Conservation (phyloP, 2,113 vertebrate species). For the Podarcis raffonei region DNA sequence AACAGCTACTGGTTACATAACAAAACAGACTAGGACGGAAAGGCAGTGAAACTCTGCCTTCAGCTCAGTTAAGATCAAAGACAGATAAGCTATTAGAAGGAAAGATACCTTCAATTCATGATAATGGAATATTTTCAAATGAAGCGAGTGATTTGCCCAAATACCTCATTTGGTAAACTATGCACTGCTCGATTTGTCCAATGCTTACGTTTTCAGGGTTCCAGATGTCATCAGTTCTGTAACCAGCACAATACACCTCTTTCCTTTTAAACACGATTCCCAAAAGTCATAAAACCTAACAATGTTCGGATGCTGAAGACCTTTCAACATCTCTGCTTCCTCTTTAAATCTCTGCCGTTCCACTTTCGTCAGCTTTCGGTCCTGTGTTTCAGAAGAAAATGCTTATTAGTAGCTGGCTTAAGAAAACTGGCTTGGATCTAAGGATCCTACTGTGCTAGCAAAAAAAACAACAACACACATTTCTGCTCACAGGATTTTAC, state of each 20-base stretch:
- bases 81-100: not conserved
- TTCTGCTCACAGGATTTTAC: not conserved
- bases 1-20: not conserved
- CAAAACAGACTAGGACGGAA: not conserved
- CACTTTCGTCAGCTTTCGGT: conserved; percentile 92
- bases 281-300: conserved; percentile 98
- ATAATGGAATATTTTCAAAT: conserved; percentile 35
- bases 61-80: not conserved
- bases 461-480: not conserved
- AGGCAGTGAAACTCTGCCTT: not conserved
- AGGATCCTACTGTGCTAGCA: not conserved
- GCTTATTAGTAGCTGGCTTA: not conserved
- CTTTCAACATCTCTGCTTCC: conserved; percentile 97
- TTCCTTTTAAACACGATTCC: conserved; percentile 94
- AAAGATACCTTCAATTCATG: not conserved
- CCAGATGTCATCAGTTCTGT: conserved; percentile 98
- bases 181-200: not conserved
- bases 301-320: conserved; percentile 96
- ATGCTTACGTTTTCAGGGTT: conserved; percentile 95
- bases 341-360: conserved; percentile 97
- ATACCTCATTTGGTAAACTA: conserved; percentile 51
- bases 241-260: conserved; percentile 94
- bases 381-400: conserved; percentile 72
- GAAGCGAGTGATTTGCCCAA: conserved; percentile 50
- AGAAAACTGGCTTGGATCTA: not conserved